These are phyloP conservation scores for Hartigia nigra DNA, from an alignment of 2,888 invertebrate genomes.

Conservation along the genomic window DNA sequence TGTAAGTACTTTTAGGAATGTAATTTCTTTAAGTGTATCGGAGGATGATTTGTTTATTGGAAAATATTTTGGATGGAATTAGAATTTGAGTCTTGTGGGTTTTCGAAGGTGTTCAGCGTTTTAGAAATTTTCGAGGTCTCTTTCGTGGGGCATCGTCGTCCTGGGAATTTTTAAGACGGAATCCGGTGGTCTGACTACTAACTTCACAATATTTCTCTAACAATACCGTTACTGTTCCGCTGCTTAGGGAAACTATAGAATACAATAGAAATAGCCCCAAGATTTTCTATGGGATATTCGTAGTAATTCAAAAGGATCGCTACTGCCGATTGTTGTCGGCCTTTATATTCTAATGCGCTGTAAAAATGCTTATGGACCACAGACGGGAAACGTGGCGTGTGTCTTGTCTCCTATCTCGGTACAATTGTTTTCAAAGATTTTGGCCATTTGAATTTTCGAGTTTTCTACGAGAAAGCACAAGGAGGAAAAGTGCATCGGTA, in stretches of 20 bases:
- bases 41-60: too few relatives aligned
- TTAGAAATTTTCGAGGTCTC: neutral
- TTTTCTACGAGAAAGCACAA: neutral
- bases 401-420: neutral
- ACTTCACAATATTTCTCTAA: slow-evolving; percentile 32
- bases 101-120: neutral
- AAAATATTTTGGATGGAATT: neutral
- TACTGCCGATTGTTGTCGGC: slow-evolving; percentile 30
- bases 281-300: slow-evolving; percentile 27
- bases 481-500: neutral
- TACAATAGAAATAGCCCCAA: slow-evolving; percentile 30
- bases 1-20: neutral
- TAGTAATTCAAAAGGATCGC: slow-evolving; percentile 26
- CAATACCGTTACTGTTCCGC: slow-evolving; percentile 44
- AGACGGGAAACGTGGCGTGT: slow-evolving; percentile 3
- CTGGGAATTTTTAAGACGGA: neutral
- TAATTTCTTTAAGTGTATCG: neutral
- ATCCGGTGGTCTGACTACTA: neutral
- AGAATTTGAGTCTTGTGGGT: neutral
- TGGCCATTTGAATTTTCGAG: neutral
- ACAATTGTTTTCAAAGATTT: neutral
- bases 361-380: slow-evolving; percentile 19
- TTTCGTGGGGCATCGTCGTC: neutral
- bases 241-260: slow-evolving; percentile 37
- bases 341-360: slow-evolving; percentile 22